Evolutionary conservation across 2,888 invertebrate species (phyloP).

Genomic region (Leptopilina syphax): DNA sequence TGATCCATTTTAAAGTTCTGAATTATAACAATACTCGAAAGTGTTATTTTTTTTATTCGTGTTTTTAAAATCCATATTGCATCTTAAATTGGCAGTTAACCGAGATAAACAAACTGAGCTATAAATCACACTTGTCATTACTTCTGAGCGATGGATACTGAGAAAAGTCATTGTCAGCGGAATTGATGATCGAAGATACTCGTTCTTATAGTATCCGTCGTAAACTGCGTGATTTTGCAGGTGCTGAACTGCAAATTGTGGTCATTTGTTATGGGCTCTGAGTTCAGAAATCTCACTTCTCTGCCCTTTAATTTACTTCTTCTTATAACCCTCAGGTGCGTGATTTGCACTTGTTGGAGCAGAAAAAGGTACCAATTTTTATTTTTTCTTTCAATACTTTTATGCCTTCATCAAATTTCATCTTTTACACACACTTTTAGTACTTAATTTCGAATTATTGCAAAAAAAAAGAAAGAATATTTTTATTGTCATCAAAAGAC

Average conservation of each 20-base stretch:
- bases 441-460: conserved; percentile 24
- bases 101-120: conserved; percentile 36
- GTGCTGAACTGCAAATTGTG: conserved; percentile 38
- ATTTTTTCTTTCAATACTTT: background rate
- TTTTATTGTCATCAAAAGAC: background rate
- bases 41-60: background rate
- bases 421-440: background rate
- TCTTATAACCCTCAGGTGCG: conserved; percentile 22
- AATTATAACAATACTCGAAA: background rate
- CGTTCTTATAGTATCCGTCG: conserved; percentile 28
- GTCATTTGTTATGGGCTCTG: conserved; percentile 32
- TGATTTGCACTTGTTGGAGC: conserved; percentile 28
- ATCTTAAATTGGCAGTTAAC: background rate
- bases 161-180: conserved; percentile 41
- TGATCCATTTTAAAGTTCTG: too few relatives aligned
- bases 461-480: background rate
- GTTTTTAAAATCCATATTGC: background rate
- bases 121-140: conserved; percentile 37
- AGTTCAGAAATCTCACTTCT: conserved; percentile 30
- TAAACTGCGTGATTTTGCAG: conserved; percentile 39
- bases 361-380: background rate
- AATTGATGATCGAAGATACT: conserved; percentile 39
- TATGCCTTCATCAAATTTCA: conserved; percentile 2
- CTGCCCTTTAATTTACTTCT: conserved; percentile 33
- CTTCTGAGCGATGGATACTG: conserved; percentile 20